These are phyloP conservation scores for Siniperca scherzeri DNA, from an alignment of 2,797 vertebrate genomes.

Conservation along the genomic window DNA sequence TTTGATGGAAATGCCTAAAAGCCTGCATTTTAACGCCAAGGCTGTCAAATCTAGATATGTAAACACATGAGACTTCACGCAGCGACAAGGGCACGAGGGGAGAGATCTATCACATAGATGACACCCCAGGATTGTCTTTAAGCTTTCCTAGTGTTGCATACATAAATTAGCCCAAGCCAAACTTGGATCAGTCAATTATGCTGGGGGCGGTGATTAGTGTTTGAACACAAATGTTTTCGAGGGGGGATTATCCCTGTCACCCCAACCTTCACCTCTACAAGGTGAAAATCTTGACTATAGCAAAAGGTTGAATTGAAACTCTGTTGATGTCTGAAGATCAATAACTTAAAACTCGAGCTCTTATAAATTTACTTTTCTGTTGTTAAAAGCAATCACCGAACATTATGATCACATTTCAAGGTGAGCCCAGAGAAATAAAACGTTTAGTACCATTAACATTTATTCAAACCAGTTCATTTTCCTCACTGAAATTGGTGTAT, in stretches of 20 bases:
- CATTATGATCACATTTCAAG: slow-evolving; percentile 19
- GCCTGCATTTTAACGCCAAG: slow-evolving; percentile 53
- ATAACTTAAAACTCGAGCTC: slow-evolving; percentile 2
- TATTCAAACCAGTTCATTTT: slow-evolving; percentile 7
- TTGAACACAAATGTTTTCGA: slow-evolving; percentile 82
- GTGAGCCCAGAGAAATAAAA: slow-evolving; percentile 28
- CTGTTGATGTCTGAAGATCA: slow-evolving; percentile 23
- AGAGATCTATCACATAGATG: slow-evolving; percentile 79
- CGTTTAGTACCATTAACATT: background rate
- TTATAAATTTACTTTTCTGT: slow-evolving; percentile 34
- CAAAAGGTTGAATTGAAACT: slow-evolving; percentile 39
- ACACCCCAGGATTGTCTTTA: slow-evolving; percentile 83
- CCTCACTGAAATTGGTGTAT: background rate
- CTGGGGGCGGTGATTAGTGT: slow-evolving; percentile 82
- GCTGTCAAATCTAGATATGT: slow-evolving; percentile 72
- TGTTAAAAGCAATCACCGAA: slow-evolving; percentile 22
- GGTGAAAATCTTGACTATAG: slow-evolving; percentile 62
- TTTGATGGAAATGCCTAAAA: slow-evolving; percentile 55
- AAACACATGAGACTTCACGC: slow-evolving; percentile 71
- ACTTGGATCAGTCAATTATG: slow-evolving; percentile 82
- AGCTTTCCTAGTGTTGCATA: slow-evolving; percentile 80
- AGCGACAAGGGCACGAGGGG: slow-evolving; percentile 63
- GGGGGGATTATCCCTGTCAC: slow-evolving; percentile 83
- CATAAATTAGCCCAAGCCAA: slow-evolving; percentile 84
- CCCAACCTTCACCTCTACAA: slow-evolving; percentile 81